Conservation (phyloP, 2,797 vertebrate species). For the Setipinna tenuifilis region DNA sequence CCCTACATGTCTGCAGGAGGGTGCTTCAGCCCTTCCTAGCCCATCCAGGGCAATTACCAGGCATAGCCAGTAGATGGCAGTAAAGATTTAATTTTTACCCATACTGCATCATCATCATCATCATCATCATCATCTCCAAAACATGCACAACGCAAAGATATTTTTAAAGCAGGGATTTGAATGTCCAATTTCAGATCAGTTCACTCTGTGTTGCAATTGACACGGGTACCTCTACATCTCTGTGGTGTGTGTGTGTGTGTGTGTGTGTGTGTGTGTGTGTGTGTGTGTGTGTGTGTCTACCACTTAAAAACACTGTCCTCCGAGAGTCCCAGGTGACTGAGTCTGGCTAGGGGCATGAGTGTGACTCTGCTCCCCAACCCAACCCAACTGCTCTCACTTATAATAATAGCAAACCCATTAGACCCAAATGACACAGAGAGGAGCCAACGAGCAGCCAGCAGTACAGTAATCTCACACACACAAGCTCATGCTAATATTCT, state of each 20-base stretch:
- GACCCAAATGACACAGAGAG: background rate
- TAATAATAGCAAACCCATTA: background rate
- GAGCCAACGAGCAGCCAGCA: background rate
- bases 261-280: background rate
- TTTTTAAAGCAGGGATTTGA: background rate
- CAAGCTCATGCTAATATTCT: background rate
- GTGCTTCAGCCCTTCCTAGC: background rate
- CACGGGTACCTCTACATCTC: background rate
- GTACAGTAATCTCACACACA: conserved; percentile 11
- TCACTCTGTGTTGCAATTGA: background rate
- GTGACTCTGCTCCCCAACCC: background rate
- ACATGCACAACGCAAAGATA: background rate
- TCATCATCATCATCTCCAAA: background rate
- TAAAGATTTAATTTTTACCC: conserved; percentile 29
- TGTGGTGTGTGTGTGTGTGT: background rate
- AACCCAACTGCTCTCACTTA: background rate
- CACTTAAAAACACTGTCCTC: background rate
- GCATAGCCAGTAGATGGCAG: conserved; percentile 55
- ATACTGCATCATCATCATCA: background rate
- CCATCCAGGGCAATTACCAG: background rate
- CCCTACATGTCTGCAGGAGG: no score
- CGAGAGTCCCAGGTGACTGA: background rate
- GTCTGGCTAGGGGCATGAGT: background rate
- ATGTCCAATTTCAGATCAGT: background rate
- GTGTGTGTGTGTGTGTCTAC: no score